phyloP scores from a whole-genome alignment of 2,797 vertebrate species.

The Diplodus puntazzo region DNA sequence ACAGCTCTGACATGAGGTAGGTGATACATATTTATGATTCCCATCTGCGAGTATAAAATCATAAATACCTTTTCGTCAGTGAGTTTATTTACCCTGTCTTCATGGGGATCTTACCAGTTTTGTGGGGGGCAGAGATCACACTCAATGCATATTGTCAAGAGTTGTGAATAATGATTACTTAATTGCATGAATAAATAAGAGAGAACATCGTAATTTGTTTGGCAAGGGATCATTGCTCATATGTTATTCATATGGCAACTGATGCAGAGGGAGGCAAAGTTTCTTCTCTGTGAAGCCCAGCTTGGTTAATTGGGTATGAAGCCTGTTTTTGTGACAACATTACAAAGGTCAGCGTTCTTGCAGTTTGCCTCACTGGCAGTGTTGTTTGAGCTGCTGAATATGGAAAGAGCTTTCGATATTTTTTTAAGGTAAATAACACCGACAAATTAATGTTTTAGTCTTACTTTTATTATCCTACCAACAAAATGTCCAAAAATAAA shows the following conservation, averaged over 20 bases:
- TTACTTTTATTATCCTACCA: too few species aligned
- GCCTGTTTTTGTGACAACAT: constrained; percentile 19
- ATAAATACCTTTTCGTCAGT: constrained; percentile 27
- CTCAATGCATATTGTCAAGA: constrained; percentile 12
- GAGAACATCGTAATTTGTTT: constrained; percentile 13
- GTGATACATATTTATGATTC: constrained; percentile 80
- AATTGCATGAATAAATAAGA: constrained; percentile 23
- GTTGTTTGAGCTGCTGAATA: constrained; percentile 43
- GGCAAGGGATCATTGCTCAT: constrained; percentile 21
- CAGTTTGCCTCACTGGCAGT: constrained; percentile 23
- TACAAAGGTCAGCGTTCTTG: constrained; percentile 47
- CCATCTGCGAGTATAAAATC: constrained; percentile 67
- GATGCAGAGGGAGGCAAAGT: constrained; percentile 20
- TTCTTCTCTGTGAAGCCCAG: constrained; percentile 35
- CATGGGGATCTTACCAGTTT: constrained; percentile 17
- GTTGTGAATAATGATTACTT: constrained; percentile 29
- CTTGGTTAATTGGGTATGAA: constrained; percentile 43
- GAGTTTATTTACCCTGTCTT: constrained; percentile 20
- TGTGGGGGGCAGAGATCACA: constrained; percentile 6
- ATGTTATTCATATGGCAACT: constrained; percentile 34
- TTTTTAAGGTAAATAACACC: too few species aligned
- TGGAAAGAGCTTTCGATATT: constrained; percentile 55
- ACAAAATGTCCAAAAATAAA: too few species aligned
- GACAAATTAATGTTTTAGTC: too few species aligned
- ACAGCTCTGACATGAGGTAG: constrained; percentile 67